Evolutionary conservation across 2,888 invertebrate genomes (phyloP), one percentile per base, ranked within the genome.

Genomic region (Tubulanus polymorphus): DNA sequence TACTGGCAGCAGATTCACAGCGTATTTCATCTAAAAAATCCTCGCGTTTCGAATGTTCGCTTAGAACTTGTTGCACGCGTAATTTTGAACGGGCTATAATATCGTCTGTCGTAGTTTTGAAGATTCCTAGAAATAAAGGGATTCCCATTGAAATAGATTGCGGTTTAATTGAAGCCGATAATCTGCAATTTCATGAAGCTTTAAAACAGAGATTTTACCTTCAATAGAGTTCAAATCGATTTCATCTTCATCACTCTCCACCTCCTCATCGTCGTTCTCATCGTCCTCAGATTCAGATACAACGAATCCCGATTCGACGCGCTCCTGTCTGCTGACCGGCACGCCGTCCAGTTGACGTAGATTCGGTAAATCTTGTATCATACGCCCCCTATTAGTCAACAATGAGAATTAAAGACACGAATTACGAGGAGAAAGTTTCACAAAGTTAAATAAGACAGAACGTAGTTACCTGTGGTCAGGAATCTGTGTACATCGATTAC

Each of bases 401-500:
- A 23, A 12, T 29, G n/a, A 20, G 1, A 52, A n/a, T 3, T 12
- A 27, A 15, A 20, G 26, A 6, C 15, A 52, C 6, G 35, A 15
- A 20, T 5, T 18, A 25, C n/a, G 2, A 2, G 25, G 28, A 25
- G 47, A 41, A 23, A 23, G 18, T 18, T 30, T 2, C 10, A 8
- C 10, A 10, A 45, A 10, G n/a, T 18, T 10, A 20, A 45, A 18
- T 45, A 8, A 45, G 10, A 45, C 8, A 20, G 20, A 45, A 45
- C 45, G 8, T 47, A 26, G 8, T 48, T 56, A 74, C 74, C 72
- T 72, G 63, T 73, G 65, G 51, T 67, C 66, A 41, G 64, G 62
- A 28, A 63, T 56, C 0, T 59, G 54, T 23, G 66, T 68, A 55
- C 71, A 72, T 8, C 70, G 71, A 52, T 74, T 74, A 20, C 65